Base-by-base conservation (phyloP, 2,797 vertebrate genomes). In the Tauraco hartlaubi region DNA sequence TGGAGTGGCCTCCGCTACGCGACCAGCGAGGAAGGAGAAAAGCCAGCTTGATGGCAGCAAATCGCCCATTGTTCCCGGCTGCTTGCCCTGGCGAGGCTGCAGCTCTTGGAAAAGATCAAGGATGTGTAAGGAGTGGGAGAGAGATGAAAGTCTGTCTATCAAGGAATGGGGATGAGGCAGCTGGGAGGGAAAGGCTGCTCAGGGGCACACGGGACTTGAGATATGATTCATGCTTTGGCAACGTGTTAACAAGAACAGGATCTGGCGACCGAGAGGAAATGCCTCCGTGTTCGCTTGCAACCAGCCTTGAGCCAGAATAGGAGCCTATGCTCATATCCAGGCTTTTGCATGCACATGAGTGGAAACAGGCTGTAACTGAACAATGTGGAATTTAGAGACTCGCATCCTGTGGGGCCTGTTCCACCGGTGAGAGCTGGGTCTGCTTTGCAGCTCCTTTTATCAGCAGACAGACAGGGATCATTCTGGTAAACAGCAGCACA, bases 201-300 rank as follows among this genome's bases (percentile, higher is more conserved):
- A 48, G 72, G 87, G 94, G 72, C 95, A 89, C 5, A 0, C 3
- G 18, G 74, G 78, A 41, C 91, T 85, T 59, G 89, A 77, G 75
- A 89, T 94, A 83, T 92, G 89, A 93, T 95, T 94, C 93, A 92
- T 88, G 87, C 79, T 75, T 88, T 96, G 95, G 89, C 89, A 88
- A 52, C 51, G n/a, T 0, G 43, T 62, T 94, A 90, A 88, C 0
- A 1, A 94, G 87, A 91, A 88, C 68, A 62, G 92, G 91, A 90
- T 81, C 95, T 95, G 89, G 91, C 85, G 85, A 75, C n/a, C 15
- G 73, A 63, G 69, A 75, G 89, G 91, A 96, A 94, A 95, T 96
- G 85, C 68, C 75, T 72, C 18, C 77, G 81, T 66, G 79, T 29
- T 90, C 28, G 2, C 87, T 88, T 56, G 58, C 73, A 72, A 54